Evolutionary conservation across 2,113 vertebrate species (phyloP).

Genomic region (Isurus oxyrinchus): DNA sequence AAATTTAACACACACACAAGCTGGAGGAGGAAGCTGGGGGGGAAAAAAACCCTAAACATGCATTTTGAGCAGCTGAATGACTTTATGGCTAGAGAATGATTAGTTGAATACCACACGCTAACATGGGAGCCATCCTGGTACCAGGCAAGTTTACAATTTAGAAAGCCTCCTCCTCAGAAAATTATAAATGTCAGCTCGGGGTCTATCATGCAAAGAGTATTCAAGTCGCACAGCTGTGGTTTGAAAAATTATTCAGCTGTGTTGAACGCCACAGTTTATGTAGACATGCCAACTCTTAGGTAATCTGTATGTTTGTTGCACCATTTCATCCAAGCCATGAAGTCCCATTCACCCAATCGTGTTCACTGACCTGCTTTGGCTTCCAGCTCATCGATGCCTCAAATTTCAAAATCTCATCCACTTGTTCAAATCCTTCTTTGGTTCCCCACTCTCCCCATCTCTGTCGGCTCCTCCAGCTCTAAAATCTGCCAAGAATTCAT

Average conservation of each 20-base stretch:
- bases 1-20: neutral
- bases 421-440: neutral
- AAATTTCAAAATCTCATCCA: neutral
- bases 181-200: neutral
- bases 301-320: neutral
- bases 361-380: neutral
- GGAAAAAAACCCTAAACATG: neutral
- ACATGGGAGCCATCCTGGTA: neutral
- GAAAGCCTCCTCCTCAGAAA: neutral
- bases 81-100: neutral
- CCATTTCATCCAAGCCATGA: neutral
- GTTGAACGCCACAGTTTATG: no score
- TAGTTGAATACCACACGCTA: neutral
- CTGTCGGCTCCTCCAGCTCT: neutral
- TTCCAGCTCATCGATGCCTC: neutral
- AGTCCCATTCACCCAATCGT: neutral
- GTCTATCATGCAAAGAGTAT: neutral
- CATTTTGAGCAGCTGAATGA: neutral
- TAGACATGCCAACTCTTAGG: neutral
- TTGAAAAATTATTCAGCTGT: neutral
- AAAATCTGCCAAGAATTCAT: neutral
- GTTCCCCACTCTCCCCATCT: neutral
- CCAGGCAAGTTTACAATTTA: neutral
- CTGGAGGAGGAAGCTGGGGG: neutral
- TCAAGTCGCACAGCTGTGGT: neutral